These are phyloP conservation scores for Heliconius hewitsoni DNA, from an alignment of 1,140 invertebrate genomes.

Conservation along the genomic window DNA sequence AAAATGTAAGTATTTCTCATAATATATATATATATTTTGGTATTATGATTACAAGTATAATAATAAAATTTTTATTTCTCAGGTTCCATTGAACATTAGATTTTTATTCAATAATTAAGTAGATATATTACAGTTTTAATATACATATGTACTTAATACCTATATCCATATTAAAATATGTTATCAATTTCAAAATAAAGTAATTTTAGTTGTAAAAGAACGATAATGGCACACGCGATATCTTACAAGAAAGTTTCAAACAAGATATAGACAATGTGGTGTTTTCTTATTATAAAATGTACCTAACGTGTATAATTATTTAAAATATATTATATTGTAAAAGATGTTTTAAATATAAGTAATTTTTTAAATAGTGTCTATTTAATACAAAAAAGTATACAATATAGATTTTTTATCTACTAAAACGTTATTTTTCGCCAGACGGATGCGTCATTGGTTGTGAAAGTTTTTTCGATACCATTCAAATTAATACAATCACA, in stretches of 20 bases:
- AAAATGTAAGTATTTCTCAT: not conserved
- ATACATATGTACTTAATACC: not conserved
- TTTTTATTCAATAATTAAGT: not conserved
- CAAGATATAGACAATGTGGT: not conserved
- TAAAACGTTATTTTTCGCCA: not conserved
- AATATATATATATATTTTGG: not conserved
- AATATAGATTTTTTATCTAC: not conserved
- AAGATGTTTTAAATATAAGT: not conserved
- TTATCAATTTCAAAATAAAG: conserved; percentile 9
- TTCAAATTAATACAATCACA: not conserved
- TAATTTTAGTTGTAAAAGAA: conserved; percentile 2
- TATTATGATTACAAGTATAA: not conserved
- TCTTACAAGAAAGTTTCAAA: not conserved
- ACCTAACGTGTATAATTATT: not conserved
- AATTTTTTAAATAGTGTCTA: not conserved
- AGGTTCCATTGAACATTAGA: not conserved
- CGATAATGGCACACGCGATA: not conserved
- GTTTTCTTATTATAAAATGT: not conserved
- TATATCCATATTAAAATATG: not conserved
- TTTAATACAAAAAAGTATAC: not conserved
- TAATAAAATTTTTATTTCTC: not conserved
- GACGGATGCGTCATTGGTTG: not conserved
- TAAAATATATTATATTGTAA: not conserved
- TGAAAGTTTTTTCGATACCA: not conserved
- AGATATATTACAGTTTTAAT: not conserved